Percentiles rank a stretch among this genome's conserved stretches.
phyloP scores from a whole-genome alignment of 2,888 invertebrate genomes.

The Habroteleia sp. region DNA sequence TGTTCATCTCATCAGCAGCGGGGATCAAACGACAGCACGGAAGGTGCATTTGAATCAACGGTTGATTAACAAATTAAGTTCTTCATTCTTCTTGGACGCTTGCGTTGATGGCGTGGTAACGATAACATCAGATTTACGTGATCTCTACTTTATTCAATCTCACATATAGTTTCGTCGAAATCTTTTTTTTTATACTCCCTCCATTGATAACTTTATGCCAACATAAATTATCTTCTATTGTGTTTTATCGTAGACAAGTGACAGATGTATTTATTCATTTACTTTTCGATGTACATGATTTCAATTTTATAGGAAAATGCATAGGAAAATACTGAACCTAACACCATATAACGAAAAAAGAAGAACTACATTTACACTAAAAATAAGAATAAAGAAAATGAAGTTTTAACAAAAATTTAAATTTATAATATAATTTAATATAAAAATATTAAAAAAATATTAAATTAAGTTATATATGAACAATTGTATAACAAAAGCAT shows the following conservation, averaged over 20 bases:
- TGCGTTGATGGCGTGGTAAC: slow-evolving; percentile 67
- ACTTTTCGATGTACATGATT: too few relatives aligned
- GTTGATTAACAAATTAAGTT: slow-evolving; percentile 80
- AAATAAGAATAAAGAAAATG: too few relatives aligned
- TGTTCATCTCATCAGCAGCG: slow-evolving; percentile 68
- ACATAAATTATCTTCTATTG: slow-evolving; percentile 5
- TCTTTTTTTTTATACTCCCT: not conserved
- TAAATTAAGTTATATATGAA: too few relatives aligned
- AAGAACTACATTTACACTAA: too few relatives aligned
- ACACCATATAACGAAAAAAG: too few relatives aligned
- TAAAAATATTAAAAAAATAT: too few relatives aligned
- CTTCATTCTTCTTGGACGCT: slow-evolving; percentile 75
- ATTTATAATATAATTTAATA: too few relatives aligned
- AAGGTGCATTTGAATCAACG: slow-evolving; percentile 80
- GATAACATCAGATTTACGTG: slow-evolving; percentile 71
- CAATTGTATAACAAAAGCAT: not conserved
- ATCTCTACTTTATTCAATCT: slow-evolving; percentile 65
- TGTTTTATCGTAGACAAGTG: not conserved
- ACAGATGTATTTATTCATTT: too few relatives aligned
- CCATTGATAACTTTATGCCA: slow-evolving; percentile 24
- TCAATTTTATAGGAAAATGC: too few relatives aligned
- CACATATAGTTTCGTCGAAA: not conserved
- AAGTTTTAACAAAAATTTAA: too few relatives aligned
- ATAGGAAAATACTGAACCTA: too few relatives aligned
- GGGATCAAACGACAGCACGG: slow-evolving; percentile 68